A percentile compares a stretch with the other conserved stretches of the same genome.
Evolutionary conservation across 1,140 invertebrate species (phyloP).

Genomic region (Drosophila neocordata): DNA sequence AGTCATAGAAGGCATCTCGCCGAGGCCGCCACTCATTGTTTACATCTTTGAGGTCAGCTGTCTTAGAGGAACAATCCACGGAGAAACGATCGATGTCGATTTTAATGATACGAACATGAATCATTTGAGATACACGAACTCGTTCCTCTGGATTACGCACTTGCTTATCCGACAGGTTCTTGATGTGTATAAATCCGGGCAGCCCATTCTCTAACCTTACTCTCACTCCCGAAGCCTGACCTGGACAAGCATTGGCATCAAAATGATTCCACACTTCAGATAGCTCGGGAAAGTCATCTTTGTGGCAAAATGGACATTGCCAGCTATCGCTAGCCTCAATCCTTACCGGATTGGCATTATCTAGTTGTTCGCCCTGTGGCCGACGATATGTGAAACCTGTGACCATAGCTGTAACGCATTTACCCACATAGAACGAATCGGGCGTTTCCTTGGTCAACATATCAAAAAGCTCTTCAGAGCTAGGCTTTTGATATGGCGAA

Average conservation of each 20-base stretch:
- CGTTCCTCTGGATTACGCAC: conserved; percentile 96
- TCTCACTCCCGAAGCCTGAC: conserved; percentile 96
- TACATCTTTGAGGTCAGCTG: conserved; percentile 95
- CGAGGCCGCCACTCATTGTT: conserved; percentile 95
- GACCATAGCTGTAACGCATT: conserved; percentile 91
- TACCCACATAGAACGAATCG: conserved; percentile 97
- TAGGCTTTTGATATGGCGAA: conserved; percentile 90
- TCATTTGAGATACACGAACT: conserved; percentile 92
- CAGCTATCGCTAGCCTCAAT: conserved; percentile 93
- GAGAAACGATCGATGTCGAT: conserved; percentile 97
- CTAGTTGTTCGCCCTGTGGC: conserved; percentile 95
- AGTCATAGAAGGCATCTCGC: conserved; percentile 96
- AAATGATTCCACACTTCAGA: conserved; percentile 99
- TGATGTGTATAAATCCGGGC: conserved; percentile 96
- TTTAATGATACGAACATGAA: conserved; percentile 97
- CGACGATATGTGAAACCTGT: conserved; percentile 92
- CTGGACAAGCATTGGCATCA: conserved; percentile 96
- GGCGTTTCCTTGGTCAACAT: conserved; percentile 98
- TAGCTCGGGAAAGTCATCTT: conserved; percentile 96
- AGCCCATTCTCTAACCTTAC: conserved; percentile 96
- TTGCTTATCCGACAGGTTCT: conserved; percentile 97
- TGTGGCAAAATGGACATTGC: conserved; percentile 98
- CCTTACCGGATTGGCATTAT: conserved; percentile 96
- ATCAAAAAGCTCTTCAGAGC: conserved; percentile 95
- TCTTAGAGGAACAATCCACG: conserved; percentile 96